Base-by-base conservation (phyloP, 2,797 vertebrate genomes). In the Peromyscus eremicus region DNA sequence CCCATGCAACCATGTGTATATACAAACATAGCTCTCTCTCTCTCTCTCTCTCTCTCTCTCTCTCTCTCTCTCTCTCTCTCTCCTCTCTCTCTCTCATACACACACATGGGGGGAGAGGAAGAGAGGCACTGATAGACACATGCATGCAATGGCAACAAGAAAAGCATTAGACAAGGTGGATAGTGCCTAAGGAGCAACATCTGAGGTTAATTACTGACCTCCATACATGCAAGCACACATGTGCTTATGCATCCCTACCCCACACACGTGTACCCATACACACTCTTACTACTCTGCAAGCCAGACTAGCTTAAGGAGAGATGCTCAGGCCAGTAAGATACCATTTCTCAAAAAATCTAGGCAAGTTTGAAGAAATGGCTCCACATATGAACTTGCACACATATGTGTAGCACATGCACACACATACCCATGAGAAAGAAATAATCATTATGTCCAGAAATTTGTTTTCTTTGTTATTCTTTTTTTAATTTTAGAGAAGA, bases 201-300 rank as follows among this genome's bases (percentile, higher is more conserved):
- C 19, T 68, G 29, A 25, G 29, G 19, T 34, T 68, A 32, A 25
- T 34, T 25, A 11, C 32, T 68, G 40, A n/a, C 83, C 21, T 25
- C 32, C 6, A 16, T 11, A 70, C 32, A 70, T 5, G 1, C 21
- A 27, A 23, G 32, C 32, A 52, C 10, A 68, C 6, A n/a, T 52
- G 66, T n/a, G 7, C 5, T 1, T 6, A 19, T 3, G 1, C 4
- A 21, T 10, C 8, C 2, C 60, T 21, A 32, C 27, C 37, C 17
- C 37, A 46, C 60, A 64, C 14, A 40, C 7, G 17, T 43, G 14
- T 2, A 62, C 8, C 25, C 25, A 64, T 83, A 11, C 37, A 64
- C 37, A 62, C 6, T 14, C n/a, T 40, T 43, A 82, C 11, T 37
- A 43, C 43, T 43, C 13, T 29, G 25, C 37, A 16, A 64, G 43